Percentiles rank a stretch among this genome's conserved stretches.
phyloP scores from a whole-genome alignment of 2,113 vertebrate species.

The Paralichthys olivaceus region DNA sequence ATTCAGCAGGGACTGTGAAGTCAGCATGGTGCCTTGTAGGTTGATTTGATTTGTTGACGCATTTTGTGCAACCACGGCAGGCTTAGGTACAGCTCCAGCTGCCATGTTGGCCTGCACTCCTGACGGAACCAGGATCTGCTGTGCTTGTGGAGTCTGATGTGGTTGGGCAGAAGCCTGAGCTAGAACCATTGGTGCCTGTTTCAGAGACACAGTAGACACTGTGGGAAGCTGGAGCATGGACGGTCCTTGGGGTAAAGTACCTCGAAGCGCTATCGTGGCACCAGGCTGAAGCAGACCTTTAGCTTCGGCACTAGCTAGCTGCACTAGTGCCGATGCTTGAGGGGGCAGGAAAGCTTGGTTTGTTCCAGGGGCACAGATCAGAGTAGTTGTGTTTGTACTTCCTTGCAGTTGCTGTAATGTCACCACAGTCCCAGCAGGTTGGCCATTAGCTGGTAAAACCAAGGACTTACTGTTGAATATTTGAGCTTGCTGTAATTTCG shows the following conservation, averaged over 20 bases:
- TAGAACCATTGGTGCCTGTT: constrained; percentile 59
- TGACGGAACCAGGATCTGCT: constrained; percentile 82
- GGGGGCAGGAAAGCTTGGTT: constrained; percentile 79
- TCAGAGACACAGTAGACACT: constrained; percentile 62
- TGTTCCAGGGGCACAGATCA: constrained; percentile 73
- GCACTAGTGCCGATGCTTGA: constrained; percentile 83
- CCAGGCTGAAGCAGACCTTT: constrained; percentile 82
- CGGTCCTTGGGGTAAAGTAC: constrained; percentile 63
- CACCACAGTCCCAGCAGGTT: constrained; percentile 61
- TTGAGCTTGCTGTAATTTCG: constrained; percentile 72
- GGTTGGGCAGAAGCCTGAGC: constrained; percentile 34
- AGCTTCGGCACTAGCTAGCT: constrained; percentile 83
- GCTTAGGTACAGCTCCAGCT: constrained; percentile 73
- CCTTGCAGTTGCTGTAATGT: constrained; percentile 67
- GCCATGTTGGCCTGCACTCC: constrained; percentile 79
- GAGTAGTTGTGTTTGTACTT: constrained; percentile 65
- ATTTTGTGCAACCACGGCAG: constrained; percentile 56
- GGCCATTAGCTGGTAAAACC: constrained; percentile 67
- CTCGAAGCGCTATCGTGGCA: constrained; percentile 75
- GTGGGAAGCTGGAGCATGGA: constrained; percentile 63
- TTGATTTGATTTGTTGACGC: constrained; percentile 53
- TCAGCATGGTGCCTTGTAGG: constrained; percentile 86
- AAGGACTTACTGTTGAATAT: constrained; percentile 67
- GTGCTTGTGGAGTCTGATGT: constrained; percentile 66
- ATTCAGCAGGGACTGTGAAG: constrained; percentile 88